A percentile compares a stretch with the other conserved stretches of the same genome.
Evolutionary conservation across 2,888 invertebrate species (phyloP).

Genomic region (Cosmia pyralina): DNA sequence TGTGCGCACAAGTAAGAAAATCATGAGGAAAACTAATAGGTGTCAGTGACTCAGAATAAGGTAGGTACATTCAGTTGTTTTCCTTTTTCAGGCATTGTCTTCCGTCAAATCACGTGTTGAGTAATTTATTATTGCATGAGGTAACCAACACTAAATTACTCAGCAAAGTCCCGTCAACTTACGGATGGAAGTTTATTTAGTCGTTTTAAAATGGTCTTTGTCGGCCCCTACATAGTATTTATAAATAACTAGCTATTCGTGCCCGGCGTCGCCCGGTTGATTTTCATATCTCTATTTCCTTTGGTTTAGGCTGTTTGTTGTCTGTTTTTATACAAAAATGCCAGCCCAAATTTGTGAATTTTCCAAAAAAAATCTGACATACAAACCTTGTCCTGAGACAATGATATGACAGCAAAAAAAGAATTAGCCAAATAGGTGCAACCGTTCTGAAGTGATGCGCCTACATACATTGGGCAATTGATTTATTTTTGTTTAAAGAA

Average conservation of each 20-base stretch:
- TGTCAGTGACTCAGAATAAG: conserved; percentile 18
- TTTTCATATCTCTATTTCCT: no score
- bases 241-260: background rate
- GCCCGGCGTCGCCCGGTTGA: no score
- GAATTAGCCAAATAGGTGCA: no score
- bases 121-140: background rate
- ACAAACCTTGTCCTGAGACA: no score
- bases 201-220: background rate
- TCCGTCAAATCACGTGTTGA: conserved; percentile 1
- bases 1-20: background rate
- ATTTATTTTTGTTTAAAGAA: no score
- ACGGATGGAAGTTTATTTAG: background rate
- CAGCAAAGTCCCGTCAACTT: background rate
- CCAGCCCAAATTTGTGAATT: no score
- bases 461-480: no score
- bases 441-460: no score
- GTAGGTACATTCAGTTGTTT: background rate
- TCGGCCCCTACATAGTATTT: background rate
- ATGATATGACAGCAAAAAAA: no score
- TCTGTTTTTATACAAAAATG: no score
- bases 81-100: conserved; percentile 7
- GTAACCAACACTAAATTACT: background rate
- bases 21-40: background rate
- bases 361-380: no score
- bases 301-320: no score